These are phyloP conservation scores for Anseranas semipalmata DNA, from an alignment of 2,113 vertebrate genomes.

Conservation along the genomic window DNA sequence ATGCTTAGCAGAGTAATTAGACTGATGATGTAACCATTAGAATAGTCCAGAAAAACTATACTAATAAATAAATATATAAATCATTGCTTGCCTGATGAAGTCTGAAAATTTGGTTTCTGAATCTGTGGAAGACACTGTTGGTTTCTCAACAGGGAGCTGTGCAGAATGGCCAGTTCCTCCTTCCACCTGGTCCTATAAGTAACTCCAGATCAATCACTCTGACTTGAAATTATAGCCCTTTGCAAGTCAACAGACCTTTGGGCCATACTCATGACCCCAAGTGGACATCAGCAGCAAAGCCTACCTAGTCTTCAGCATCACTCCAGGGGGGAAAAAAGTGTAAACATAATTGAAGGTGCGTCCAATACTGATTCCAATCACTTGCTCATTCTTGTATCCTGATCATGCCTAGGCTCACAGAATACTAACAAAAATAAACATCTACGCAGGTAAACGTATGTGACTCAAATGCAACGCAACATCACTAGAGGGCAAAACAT, in stretches of 20 bases:
- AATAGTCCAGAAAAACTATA: not conserved
- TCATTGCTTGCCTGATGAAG: not conserved
- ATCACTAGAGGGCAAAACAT: not conserved
- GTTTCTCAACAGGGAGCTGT: not conserved
- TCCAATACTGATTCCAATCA: not conserved
- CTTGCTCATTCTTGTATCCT: not conserved
- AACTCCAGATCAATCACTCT: not conserved
- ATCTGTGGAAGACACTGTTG: not conserved
- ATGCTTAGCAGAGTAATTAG: not conserved
- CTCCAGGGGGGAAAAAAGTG: not conserved
- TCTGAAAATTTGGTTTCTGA: not conserved
- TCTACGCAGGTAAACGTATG: not conserved
- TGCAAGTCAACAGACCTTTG: not conserved
- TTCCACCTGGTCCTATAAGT: not conserved
- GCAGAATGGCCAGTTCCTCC: not conserved
- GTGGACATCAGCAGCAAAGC: not conserved
- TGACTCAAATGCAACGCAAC: not conserved
- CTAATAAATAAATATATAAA: not conserved
- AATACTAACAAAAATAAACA: not conserved
- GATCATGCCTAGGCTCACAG: not conserved
- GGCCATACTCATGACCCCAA: rapidly evolving
- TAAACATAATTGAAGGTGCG: not conserved
- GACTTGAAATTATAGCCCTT: not conserved
- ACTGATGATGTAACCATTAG: not conserved
- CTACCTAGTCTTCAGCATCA: not conserved